These are phyloP conservation scores for Anguilla megastoma DNA, from an alignment of 2,797 vertebrate species.

Conservation along the genomic window DNA sequence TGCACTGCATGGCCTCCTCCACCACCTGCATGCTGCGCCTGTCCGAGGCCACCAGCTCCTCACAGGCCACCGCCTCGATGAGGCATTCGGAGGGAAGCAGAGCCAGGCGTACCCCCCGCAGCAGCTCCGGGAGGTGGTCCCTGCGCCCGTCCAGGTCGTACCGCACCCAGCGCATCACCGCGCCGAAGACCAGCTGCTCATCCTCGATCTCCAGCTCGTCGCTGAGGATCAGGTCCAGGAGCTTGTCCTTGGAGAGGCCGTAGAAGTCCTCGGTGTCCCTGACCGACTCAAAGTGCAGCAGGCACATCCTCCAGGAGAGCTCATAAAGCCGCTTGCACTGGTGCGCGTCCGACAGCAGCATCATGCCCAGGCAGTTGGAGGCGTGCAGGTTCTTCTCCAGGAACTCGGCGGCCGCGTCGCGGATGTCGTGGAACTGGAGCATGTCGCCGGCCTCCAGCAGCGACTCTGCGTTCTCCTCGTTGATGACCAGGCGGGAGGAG, in stretches of 20 bases:
- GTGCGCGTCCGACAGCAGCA: slow-evolving; percentile 90
- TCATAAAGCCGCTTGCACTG: slow-evolving; percentile 90
- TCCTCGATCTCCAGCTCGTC: slow-evolving; percentile 94
- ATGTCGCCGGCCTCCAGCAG: slow-evolving; percentile 92
- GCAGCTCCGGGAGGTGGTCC: slow-evolving; percentile 81
- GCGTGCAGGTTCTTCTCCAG: slow-evolving; percentile 88
- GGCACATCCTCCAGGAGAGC: slow-evolving; percentile 91
- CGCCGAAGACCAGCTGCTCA: slow-evolving; percentile 86
- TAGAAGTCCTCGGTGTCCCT: slow-evolving; percentile 87
- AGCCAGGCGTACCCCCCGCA: slow-evolving; percentile 83
- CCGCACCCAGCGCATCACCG: slow-evolving; percentile 87
- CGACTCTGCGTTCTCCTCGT: slow-evolving; percentile 91
- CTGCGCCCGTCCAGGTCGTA: slow-evolving; percentile 78
- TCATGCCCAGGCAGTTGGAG: slow-evolving; percentile 92
- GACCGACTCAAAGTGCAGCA: slow-evolving; percentile 87
- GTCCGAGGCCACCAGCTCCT: slow-evolving; percentile 84
- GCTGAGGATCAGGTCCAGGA: slow-evolving; percentile 88
- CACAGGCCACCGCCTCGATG: slow-evolving; percentile 80
- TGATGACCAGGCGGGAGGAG: slow-evolving; percentile 89
- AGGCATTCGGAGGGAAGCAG: slow-evolving; percentile 87
- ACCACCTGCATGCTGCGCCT: slow-evolving; percentile 81
- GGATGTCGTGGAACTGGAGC: slow-evolving; percentile 91
- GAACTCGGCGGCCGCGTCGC: slow-evolving; percentile 89
- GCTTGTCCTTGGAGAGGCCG: slow-evolving; percentile 84
- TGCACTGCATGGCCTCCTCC: slow-evolving; percentile 89